These are phyloP conservation scores for Drosophila subobscura DNA, from an alignment of 1,140 invertebrate genomes.

Conservation along the genomic window DNA sequence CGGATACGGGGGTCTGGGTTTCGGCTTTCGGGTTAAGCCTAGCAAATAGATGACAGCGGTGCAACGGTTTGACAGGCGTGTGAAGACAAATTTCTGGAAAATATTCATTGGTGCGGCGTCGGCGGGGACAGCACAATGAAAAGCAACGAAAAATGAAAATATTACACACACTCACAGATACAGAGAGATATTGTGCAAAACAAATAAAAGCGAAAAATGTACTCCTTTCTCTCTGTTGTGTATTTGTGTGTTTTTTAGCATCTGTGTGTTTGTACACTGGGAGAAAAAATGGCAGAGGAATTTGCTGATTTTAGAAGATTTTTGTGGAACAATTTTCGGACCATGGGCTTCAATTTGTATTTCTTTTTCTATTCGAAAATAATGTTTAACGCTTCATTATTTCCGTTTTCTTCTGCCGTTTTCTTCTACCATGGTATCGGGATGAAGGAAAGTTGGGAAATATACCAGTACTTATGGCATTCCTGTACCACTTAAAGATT, in stretches of 20 bases:
- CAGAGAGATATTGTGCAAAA: conserved; percentile 59
- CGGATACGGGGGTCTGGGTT: background rate
- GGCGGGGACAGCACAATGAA: conserved; percentile 38
- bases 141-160: conserved; percentile 62
- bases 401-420: conserved; percentile 58
- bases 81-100: conserved; percentile 78
- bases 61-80: conserved; percentile 79
- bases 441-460: too few species aligned
- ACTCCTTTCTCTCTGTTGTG: conserved; percentile 32
- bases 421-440: too few species aligned
- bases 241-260: conserved; percentile 3
- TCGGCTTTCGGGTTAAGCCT: conserved; percentile 30
- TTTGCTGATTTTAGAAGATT: too few species aligned
- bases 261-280: conserved; percentile 25
- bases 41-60: conserved; percentile 74
- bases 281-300: too few species aligned
- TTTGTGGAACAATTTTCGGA: too few species aligned
- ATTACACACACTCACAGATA: conserved; percentile 39
- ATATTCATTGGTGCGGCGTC: conserved; percentile 63
- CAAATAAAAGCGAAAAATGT: conserved; percentile 69
- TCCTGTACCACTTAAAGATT: too few species aligned
- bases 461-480: too few species aligned
- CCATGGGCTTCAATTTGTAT: too few species aligned
- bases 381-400: conserved; percentile 40
- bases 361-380: too few species aligned